These are phyloP conservation scores for Eilema sororculum DNA, from an alignment of 2,888 invertebrate species.

Conservation along the genomic window DNA sequence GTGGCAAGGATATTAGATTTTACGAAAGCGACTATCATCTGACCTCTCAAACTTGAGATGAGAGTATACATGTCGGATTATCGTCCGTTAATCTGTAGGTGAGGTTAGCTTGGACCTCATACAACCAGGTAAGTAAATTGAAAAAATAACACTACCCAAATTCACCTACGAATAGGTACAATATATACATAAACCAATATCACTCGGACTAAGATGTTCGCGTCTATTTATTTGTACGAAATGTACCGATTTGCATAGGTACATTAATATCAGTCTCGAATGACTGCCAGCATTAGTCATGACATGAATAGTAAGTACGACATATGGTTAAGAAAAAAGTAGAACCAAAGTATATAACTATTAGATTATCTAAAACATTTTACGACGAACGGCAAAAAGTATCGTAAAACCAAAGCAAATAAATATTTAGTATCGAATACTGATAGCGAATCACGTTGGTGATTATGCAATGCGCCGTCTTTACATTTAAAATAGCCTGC, in stretches of 20 bases:
- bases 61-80: not conserved
- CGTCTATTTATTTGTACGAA: not conserved
- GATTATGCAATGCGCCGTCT: conserved; percentile 84
- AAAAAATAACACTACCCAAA: not conserved
- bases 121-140: not conserved
- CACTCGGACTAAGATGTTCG: not conserved
- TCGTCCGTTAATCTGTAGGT: not conserved
- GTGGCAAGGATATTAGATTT: not conserved
- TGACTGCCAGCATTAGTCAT: conserved; percentile 7
- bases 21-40: not conserved
- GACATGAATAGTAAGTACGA: conserved; percentile 14
- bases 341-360: conserved; percentile 52
- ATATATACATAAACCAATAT: not conserved
- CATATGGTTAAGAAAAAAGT: conserved; percentile 42
- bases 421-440: conserved; percentile 83
- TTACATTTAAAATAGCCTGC: conserved; percentile 85
- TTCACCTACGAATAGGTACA: not conserved
- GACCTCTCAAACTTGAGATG: not conserved
- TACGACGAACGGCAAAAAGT: conserved; percentile 66
- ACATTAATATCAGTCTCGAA: conserved; percentile 5
- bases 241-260: not conserved
- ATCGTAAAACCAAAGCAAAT: conserved; percentile 74
- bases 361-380: conserved; percentile 64
- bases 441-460: conserved; percentile 82
- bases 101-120: not conserved